Conservation (phyloP, 2,888 invertebrate genomes). For the Drosophila lacicola region DNA sequence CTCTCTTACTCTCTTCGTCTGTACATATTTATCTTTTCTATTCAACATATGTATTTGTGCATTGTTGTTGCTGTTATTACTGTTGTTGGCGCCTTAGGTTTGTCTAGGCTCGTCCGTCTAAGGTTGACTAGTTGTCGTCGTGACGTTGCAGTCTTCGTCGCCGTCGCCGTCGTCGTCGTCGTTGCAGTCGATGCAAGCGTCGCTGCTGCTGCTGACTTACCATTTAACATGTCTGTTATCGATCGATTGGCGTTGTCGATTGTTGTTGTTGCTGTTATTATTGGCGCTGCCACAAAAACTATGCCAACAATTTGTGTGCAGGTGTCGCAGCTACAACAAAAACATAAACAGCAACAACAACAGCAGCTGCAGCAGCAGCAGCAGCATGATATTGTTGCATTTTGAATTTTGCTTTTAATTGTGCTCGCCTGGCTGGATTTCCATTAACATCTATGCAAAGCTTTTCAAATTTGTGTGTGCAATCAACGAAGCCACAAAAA, state of each 20-base stretch:
- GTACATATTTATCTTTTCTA: constrained; percentile 14
- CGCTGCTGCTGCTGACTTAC: constrained; percentile 14
- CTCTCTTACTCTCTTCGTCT: constrained; percentile 5
- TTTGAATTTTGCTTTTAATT: constrained; percentile 36
- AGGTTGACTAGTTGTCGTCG: constrained; percentile 50
- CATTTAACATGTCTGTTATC: constrained; percentile 59
- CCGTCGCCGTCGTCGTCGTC: constrained; percentile 7
- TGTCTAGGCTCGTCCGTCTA: constrained; percentile 35
- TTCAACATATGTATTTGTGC: constrained; percentile 28
- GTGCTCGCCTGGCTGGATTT: constrained; percentile 37
- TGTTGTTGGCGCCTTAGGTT: constrained; percentile 33
- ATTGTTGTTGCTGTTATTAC: constrained; percentile 21
- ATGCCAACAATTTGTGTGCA: constrained; percentile 56
- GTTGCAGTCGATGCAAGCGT: constrained; percentile 10
- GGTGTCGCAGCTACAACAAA: constrained; percentile 41
- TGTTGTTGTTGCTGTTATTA: constrained; percentile 10
- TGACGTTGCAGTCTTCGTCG: constrained; percentile 1
- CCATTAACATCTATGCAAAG: constrained; percentile 52
- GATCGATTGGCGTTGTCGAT: constrained; percentile 44
- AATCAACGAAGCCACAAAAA: constrained; percentile 43
- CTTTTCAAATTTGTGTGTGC: constrained; percentile 48
- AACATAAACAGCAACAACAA: not conserved
- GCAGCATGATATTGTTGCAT: constrained; percentile 27
- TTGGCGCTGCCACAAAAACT: constrained; percentile 43
- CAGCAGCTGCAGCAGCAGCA: constrained; percentile 10